phyloP scores from a whole-genome alignment of 2,797 vertebrate species.

The Malurus splendens region DNA sequence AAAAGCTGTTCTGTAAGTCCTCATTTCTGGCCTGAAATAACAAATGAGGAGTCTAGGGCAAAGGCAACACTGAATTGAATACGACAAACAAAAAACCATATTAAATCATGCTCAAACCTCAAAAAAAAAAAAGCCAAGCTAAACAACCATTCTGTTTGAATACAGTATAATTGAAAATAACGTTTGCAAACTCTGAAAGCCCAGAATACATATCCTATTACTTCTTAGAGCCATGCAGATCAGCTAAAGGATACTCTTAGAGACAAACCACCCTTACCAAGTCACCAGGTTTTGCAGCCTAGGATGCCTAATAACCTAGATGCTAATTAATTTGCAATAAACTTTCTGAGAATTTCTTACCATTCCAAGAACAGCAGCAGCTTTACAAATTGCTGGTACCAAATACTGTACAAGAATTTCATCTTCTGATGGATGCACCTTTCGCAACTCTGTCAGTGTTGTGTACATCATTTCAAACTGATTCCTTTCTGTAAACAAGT shows the following conservation, averaged over 20 bases:
- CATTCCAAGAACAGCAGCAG: constrained; percentile 96
- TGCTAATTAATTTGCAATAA: not conserved
- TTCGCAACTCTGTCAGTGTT: constrained; percentile 88
- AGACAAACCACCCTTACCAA: not conserved
- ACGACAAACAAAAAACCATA: not conserved
- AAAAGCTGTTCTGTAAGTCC: not conserved
- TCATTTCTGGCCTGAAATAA: not conserved
- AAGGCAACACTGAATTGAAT: not conserved
- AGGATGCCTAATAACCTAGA: not conserved
- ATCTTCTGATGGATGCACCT: constrained; percentile 91
- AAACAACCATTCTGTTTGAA: not conserved
- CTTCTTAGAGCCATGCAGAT: not conserved
- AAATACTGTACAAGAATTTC: constrained; percentile 96
- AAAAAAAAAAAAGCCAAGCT: not conserved
- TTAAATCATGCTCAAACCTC: not conserved
- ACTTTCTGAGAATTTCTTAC: constrained; percentile 69
- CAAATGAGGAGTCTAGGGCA: not conserved
- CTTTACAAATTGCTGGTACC: constrained; percentile 95
- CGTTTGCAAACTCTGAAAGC: not conserved
- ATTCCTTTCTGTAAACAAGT: constrained; percentile 95
- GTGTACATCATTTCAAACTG: constrained; percentile 98
- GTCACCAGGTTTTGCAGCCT: not conserved
- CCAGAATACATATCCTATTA: not conserved
- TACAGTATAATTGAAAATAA: not conserved
- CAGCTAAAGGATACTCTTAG: not conserved